Evolutionary conservation across 2,113 vertebrate species (phyloP), one percentile per base, ranked within the genome.

Genomic region (Clarias batrachus): DNA sequence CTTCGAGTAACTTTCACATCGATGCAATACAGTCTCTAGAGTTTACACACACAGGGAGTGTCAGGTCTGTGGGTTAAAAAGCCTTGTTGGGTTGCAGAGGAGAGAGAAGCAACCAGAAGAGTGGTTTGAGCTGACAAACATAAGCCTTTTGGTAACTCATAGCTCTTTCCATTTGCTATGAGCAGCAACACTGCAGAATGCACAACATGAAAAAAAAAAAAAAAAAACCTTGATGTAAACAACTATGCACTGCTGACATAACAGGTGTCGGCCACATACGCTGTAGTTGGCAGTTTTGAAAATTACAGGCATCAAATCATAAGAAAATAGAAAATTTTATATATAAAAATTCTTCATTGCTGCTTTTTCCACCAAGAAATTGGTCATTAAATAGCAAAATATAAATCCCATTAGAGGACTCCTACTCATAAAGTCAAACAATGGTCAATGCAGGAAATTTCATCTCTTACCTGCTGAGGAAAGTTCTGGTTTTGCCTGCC

Each of bases 401-500:
- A 77, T 37, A 84, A 48, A 62, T 48, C 23, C 14, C 23, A 62
- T 48, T 16, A 52, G n/a, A 78, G 23, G 16, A 14, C 17, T 62
- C 7, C 14, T 23, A 25, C 48, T 76, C 21, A 62, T 62, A 12
- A 62, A 84, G 56, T 62, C 70, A 48, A 76, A 57, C 10, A 76
- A 30, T 7, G 33, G 23, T 27, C 27, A 17, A 23, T 14, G 17
- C 3, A 85, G 6, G 70, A 25, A 16, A 65, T 23, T 16, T 57
- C 48, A 60, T 37, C 16, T 84, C 89, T 87, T 92, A 95, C 95
- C 95, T 96, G 94, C 88, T 94, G 91, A 87, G 92, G 91, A 71
- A 93, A 88, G 88, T 88, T 82, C 37, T 71, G 93, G 83, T 86
- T 89, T 84, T 93, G 92, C 88, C 92, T 93, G 82, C 94, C 91